These are phyloP conservation scores for Epinephelus fuscoguttatus DNA, from an alignment of 2,113 vertebrate genomes.

Conservation along the genomic window DNA sequence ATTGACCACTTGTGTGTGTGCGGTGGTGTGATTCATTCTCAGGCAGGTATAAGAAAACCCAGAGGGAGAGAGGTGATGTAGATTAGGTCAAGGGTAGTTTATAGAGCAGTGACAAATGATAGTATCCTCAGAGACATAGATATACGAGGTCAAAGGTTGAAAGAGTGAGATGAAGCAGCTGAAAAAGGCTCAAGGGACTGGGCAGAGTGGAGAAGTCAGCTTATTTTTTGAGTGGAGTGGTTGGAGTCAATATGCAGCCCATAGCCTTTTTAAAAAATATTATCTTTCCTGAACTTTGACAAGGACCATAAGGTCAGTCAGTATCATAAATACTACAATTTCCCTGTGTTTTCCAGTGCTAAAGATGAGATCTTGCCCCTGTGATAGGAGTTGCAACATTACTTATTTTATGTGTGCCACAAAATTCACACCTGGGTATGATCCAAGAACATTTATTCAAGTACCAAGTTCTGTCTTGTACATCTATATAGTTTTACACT, in stretches of 20 bases:
- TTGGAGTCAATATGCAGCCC: background rate
- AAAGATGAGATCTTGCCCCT: background rate
- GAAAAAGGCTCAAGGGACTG: slow-evolving; percentile 21
- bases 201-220: slow-evolving; percentile 20
- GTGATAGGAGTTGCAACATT: background rate
- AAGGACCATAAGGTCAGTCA: background rate
- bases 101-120: slow-evolving; percentile 41
- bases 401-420: background rate
- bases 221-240: slow-evolving; percentile 18
- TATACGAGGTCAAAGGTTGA: slow-evolving; percentile 45
- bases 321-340: background rate
- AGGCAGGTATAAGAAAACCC: slow-evolving; percentile 11
- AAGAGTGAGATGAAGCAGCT: slow-evolving; percentile 32
- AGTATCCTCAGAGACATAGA: slow-evolving; percentile 37
- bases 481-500: background rate
- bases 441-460: background rate
- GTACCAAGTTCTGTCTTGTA: background rate
- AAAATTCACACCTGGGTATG: background rate
- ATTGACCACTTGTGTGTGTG: background rate
- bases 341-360: background rate
- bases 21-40: background rate
- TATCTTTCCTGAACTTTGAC: slow-evolving; percentile 19
- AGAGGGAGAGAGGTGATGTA: slow-evolving; percentile 14
- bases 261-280: background rate
- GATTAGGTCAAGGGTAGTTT: slow-evolving; percentile 18